Evolutionary conservation across 2,797 vertebrate species (phyloP), one percentile per base, ranked within the genome.

Genomic region (Channallabes apus): DNA sequence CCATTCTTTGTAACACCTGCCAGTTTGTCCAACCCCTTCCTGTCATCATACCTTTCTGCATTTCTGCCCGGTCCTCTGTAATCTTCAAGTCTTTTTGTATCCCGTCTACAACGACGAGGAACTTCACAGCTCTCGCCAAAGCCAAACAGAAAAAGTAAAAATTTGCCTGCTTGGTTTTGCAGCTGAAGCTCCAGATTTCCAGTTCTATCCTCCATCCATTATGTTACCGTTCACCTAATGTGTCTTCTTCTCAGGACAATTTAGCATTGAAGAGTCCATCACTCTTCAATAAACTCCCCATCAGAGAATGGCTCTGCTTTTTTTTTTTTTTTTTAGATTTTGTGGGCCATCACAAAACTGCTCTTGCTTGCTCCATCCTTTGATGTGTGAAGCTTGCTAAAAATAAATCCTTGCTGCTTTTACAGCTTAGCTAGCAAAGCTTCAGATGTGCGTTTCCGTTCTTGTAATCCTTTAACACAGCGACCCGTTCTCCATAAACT

Each of bases 371-470:
- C 56, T 20, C 56, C 56, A 86, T 41, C 41, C 18, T 4, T 76
- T 22, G 35, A n/a, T 77, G 38, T 73, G 58, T 18, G 18, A 20
- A 71, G 68, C 32, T 71, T 41, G 3, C 46, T 11, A 46, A 46
- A 46, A 46, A 35, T 41, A 73, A 51, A 14, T 24, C 69, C 6
- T 41, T 72, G 41, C n/a, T 73, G 41, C 18, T 14, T 54, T 75
- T 85, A 38, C 32, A 65, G 82, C 4, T 76, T 64, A 46, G 71
- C 71, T 29, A 75, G 38, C 35, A 54, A 65, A 32, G 85, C 91
- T 86, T 27, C 83, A 90, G 89, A 91, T 87, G 87, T 82, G 24
- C n/a, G 17, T 75, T n/a, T 17, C 72, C 2, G 90, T 90, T 90
- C 89, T 29, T 51, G 20, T 29, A 59, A 61, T 54, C 54, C 71